A percentile compares a stretch with the other conserved stretches of the same genome.
Evolutionary conservation across 2,113 vertebrate species (phyloP).

Genomic region (Pterocles burchelli): DNA sequence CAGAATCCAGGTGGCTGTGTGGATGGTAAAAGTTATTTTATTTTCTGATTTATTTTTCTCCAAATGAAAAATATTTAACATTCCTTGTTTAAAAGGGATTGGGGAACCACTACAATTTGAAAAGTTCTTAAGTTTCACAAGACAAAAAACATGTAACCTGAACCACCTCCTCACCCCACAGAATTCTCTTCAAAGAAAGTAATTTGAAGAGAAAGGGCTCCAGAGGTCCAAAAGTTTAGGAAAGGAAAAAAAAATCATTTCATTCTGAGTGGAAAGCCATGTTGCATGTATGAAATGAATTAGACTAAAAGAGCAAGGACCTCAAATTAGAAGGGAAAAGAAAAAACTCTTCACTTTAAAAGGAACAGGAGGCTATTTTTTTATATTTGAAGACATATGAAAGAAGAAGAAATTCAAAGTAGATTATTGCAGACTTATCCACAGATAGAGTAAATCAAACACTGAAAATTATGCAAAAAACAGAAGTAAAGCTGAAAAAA

Average conservation of each 20-base stretch:
- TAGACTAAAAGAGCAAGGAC: not conserved
- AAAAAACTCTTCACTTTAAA: not conserved
- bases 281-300: not conserved
- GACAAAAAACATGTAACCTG: slow-evolving; percentile 16
- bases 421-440: not conserved
- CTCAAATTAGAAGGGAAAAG: not conserved
- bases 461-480: not conserved
- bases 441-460: not conserved
- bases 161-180: not conserved
- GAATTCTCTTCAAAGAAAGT: no score
- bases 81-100: not conserved
- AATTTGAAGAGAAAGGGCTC: not conserved
- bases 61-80: not conserved
- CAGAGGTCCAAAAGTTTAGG: not conserved
- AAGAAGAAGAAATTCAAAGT: not conserved
- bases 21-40: not conserved
- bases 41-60: not conserved
- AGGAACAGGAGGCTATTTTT: not conserved
- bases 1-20: not conserved
- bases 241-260: not conserved
- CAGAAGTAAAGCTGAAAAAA: not conserved
- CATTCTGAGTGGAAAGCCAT: not conserved
- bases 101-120: not conserved
- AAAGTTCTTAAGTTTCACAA: slow-evolving; percentile 42
- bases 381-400: not conserved